Base-by-base conservation (phyloP, 2,888 invertebrate genomes). In the Ochropacha duplaris region DNA sequence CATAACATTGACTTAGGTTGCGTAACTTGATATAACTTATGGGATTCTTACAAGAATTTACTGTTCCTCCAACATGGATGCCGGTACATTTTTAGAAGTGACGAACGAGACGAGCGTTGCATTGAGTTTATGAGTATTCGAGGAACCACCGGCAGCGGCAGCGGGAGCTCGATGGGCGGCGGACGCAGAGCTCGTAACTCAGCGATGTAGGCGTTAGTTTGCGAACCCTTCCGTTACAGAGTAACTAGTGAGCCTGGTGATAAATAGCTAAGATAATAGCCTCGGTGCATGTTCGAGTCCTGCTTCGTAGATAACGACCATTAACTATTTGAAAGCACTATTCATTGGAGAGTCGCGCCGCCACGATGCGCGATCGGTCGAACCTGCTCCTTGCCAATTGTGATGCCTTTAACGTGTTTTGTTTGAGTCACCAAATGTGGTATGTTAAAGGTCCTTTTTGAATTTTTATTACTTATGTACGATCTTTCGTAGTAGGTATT, bases 261-360 rank as follows among this genome's bases (percentile, higher is more conserved):
- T 44, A 44, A 44, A 44, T 44, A 44, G 44, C 19, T 44, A 44
- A 44, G 44, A 44, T 44, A 44, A 44, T 44, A 44, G 19, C 44
- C 44, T 16, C 44, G 19, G 44, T 19, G 44, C 36, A 36, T 44
- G 44, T 44, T 19, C 44, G 44, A 44, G 44, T 44, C 44, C 44
- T 44, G 44, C 44, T 44, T n/a, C 44, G n/a, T n/a, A 44, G 44
- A 44, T 44, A 44, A 44, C 44, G 44, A 44, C 44, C 44, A 44
- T 44, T 44, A 44, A 44, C 44, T 19, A 44, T 44, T 44, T 19
- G 9, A 44, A 44, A 44, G 44, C 44, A 44, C 44, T 19, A 44
- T 44, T 44, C 44, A 44, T 19, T 19, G 44, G 6, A n/a, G 44
- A 44, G 44, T 19, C 44, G 44, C 44, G 44, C n/a, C n/a, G n/a